Conservation (phyloP, 2,888 invertebrate genomes). For the Liopterus haemorrhoidalis region DNA sequence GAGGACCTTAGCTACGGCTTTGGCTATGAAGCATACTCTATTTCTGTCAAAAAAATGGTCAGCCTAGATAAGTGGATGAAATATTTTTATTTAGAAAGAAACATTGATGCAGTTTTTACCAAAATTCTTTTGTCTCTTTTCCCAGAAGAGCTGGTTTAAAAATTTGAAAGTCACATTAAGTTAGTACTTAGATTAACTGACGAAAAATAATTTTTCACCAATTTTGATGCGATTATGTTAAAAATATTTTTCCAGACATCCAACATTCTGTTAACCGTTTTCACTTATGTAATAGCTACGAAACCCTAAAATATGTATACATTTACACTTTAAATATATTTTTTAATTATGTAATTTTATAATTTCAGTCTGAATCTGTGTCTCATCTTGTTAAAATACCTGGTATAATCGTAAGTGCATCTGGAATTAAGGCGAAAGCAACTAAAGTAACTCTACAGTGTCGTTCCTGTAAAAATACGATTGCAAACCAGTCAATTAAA, state of each 20-base stretch:
- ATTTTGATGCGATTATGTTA: neutral
- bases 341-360: conserved; percentile 21
- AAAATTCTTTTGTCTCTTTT: no score
- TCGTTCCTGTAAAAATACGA: conserved; percentile 81
- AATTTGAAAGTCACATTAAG: no score
- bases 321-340: neutral
- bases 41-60: no score
- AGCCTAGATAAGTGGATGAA: no score
- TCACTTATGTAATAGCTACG: neutral
- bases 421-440: conserved; percentile 92
- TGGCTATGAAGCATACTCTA: no score
- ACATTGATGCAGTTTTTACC: no score
- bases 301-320: conserved; percentile 8
- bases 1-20: no score
- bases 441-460: conserved; percentile 94
- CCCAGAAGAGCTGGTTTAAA: no score
- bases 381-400: conserved; percentile 90
- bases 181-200: no score
- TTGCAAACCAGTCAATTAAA: conserved; percentile 84
- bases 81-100: no score
- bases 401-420: conserved; percentile 91
- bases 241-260: neutral
- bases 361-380: conserved; percentile 80
- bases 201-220: neutral
- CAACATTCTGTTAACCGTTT: neutral